These are phyloP conservation scores for Microchrysa polita DNA, from an alignment of 2,888 invertebrate genomes.

Conservation along the genomic window DNA sequence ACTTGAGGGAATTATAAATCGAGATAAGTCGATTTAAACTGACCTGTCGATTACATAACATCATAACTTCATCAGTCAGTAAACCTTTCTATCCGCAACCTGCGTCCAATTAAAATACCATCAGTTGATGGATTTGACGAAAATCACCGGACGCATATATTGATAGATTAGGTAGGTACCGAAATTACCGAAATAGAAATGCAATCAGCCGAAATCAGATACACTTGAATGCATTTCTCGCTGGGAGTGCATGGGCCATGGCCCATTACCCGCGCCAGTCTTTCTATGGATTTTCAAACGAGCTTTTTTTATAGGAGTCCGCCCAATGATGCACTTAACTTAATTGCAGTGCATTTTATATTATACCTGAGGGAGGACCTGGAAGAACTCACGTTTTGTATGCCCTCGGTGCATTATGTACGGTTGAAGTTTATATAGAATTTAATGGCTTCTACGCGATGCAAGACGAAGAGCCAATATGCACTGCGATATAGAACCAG, in stretches of 20 bases:
- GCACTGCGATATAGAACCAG: no score
- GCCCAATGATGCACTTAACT: constrained; percentile 41
- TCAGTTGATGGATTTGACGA: no score
- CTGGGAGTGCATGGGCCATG: not conserved
- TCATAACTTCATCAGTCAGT: no score
- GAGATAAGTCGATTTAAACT: no score
- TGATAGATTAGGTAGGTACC: no score
- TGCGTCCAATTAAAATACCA: no score
- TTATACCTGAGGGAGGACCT: constrained; percentile 27
- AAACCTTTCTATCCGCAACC: no score
- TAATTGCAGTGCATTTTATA: constrained; percentile 39
- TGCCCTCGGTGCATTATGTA: not conserved
- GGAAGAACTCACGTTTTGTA: constrained; percentile 20
- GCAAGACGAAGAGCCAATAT: not conserved
- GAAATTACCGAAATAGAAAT: no score
- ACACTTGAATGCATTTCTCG: not conserved
- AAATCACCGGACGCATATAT: no score
- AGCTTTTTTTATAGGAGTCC: constrained; percentile 34
- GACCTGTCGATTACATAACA: no score
- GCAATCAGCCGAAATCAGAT: not conserved
- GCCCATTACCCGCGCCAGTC: constrained; percentile 15
- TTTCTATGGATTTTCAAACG: constrained; percentile 25
- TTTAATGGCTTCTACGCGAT: constrained; percentile 27
- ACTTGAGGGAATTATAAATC: no score
- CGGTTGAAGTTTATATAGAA: constrained; percentile 22